Conservation (phyloP, 2,888 invertebrate species). For the Celastrina argiolus region DNA sequence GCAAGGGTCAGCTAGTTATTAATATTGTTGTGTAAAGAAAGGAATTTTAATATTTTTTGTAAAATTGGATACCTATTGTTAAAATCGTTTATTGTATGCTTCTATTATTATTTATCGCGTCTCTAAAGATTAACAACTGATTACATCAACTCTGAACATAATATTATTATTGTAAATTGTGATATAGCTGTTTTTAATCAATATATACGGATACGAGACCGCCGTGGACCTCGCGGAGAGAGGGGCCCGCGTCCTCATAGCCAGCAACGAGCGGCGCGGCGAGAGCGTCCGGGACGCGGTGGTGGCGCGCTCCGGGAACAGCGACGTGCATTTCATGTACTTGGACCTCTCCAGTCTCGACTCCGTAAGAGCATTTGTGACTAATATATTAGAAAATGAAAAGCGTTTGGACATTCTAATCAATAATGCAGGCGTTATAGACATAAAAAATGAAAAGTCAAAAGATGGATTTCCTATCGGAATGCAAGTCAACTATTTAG, state of each 20-base stretch:
- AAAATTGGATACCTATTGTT: no score
- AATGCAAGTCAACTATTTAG: conserved; percentile 79
- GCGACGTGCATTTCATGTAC: conserved; percentile 48
- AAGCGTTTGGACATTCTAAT: conserved; percentile 73
- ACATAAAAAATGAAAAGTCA: conserved; percentile 55
- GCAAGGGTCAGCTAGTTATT: no score
- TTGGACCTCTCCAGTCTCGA: conserved; percentile 69
- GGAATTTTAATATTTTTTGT: no score
- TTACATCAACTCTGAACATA: no score
- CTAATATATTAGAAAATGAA: conserved; percentile 66
- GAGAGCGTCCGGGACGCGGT: conserved; percentile 60
- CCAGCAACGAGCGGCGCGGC: conserved; percentile 82
- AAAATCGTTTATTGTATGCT: no score
- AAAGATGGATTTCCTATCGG: conserved; percentile 78
- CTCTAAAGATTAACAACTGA: no score
- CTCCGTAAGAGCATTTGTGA: conserved; percentile 77
- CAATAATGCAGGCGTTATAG: conserved; percentile 76
- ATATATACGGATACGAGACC: conserved; percentile 85
- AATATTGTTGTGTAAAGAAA: no score
- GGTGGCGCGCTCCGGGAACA: conserved; percentile 37
- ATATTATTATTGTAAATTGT: no score
- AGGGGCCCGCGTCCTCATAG: conserved; percentile 87
- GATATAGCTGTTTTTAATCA: no score
- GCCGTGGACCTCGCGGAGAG: conserved; percentile 81
- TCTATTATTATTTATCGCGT: no score